phyloP scores from a whole-genome alignment of 2,888 invertebrate species.

The Onthophagus sagittarius region DNA sequence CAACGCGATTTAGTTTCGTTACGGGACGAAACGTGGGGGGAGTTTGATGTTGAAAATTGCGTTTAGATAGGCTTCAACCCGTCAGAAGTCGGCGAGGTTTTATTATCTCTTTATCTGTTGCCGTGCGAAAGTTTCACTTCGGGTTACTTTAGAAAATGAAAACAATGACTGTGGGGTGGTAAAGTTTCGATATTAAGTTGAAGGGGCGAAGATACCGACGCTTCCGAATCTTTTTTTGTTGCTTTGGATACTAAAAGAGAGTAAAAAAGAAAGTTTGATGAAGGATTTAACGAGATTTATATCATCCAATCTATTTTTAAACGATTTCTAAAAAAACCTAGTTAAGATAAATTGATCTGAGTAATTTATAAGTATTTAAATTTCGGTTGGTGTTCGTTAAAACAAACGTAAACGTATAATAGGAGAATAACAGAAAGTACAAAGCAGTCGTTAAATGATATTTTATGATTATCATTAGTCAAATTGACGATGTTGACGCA shows the following conservation, averaged over 20 bases:
- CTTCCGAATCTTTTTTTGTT: background rate
- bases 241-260: background rate
- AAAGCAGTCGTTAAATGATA: background rate
- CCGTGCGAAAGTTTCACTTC: background rate
- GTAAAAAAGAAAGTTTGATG: background rate
- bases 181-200: background rate
- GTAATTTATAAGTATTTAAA: too few species aligned
- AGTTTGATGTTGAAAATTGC: background rate
- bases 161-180: background rate
- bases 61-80: background rate
- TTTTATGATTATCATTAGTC: background rate
- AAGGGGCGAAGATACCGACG: background rate
- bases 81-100: background rate
- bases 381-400: too few species aligned
- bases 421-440: background rate
- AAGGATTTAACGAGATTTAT: background rate
- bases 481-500: background rate
- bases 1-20: background rate
- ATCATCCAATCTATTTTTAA: background rate
- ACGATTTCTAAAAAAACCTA: too few species aligned
- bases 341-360: too few species aligned
- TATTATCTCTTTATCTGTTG: background rate
- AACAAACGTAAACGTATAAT: too few species aligned
- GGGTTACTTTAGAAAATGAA: background rate
- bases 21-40: background rate